Evolutionary conservation across 2,797 vertebrate species (phyloP).

Genomic region (Helicolenus hilgendorfi): DNA sequence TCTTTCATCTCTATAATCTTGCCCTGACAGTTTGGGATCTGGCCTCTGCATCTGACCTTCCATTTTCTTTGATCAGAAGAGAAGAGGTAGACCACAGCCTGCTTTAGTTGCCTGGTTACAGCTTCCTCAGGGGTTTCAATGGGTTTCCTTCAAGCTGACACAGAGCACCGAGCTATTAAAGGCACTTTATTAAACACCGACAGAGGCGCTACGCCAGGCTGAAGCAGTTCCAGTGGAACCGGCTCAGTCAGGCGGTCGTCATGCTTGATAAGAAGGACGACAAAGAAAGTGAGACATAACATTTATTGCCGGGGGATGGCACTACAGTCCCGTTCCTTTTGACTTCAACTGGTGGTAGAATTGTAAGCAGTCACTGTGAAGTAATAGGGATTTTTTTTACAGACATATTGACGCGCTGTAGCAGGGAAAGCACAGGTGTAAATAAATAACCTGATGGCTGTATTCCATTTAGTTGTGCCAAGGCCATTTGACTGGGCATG

Average conservation of each 20-base stretch:
- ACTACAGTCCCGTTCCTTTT: not conserved
- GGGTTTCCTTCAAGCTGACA: conserved; percentile 57
- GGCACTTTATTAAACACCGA: conserved; percentile 60
- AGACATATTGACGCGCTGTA: not conserved
- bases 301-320: not conserved
- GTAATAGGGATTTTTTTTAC: not conserved
- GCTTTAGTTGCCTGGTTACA: conserved; percentile 79
- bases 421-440: not conserved
- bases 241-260: not conserved
- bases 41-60: conserved; percentile 51
- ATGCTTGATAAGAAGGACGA: not conserved
- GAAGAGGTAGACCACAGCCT: conserved; percentile 14
- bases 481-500: not conserved
- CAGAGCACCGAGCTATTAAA: conserved; percentile 49
- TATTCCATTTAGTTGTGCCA: not conserved
- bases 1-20: not conserved
- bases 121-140: conserved; percentile 56
- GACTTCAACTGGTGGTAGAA: not conserved
- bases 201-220: not conserved
- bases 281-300: not conserved
- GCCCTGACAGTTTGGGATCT: conserved; percentile 19
- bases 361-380: not conserved
- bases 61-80: conserved; percentile 54
- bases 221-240: not conserved
- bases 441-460: not conserved